phyloP scores from a whole-genome alignment of 2,888 invertebrate species.

The Bimastos eiseni region DNA sequence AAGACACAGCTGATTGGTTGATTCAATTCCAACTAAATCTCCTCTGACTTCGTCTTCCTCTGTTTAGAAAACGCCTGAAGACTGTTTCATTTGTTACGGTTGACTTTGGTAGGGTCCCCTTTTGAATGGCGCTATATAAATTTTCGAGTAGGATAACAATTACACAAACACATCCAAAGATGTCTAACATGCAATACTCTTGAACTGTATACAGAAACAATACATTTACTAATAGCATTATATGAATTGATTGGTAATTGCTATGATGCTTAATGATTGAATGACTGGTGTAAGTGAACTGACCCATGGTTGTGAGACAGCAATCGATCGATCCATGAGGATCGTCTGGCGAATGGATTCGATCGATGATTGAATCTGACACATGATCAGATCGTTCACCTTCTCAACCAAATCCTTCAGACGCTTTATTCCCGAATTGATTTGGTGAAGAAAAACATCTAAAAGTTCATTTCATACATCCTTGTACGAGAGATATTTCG shows the following conservation, averaged over 20 bases:
- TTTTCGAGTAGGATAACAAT: no score
- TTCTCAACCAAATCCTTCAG: constrained; percentile 52
- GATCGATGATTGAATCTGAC: constrained; percentile 43
- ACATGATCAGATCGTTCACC: constrained; percentile 54
- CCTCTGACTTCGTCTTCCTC: no score
- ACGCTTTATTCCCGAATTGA: constrained; percentile 55
- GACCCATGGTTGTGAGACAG: not conserved
- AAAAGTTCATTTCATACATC: constrained; percentile 35
- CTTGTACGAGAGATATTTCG: not conserved
- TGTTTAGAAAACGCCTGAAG: no score
- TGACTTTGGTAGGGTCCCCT: no score
- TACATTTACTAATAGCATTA: no score
- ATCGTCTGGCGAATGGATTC: not conserved
- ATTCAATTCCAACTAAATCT: not conserved
- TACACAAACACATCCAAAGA: no score
- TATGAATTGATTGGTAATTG: no score
- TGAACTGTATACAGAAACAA: no score
- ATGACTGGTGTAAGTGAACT: not conserved
- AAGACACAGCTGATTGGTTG: constrained; percentile 19
- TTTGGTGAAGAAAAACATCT: constrained; percentile 62
- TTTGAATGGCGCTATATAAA: no score
- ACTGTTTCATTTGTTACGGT: no score
- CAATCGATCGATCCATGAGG: not conserved
- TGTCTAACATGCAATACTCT: no score
- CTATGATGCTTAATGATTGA: no score